Conservation (phyloP, 2,888 invertebrate genomes). For the Chrysopilus asiliformis region DNA sequence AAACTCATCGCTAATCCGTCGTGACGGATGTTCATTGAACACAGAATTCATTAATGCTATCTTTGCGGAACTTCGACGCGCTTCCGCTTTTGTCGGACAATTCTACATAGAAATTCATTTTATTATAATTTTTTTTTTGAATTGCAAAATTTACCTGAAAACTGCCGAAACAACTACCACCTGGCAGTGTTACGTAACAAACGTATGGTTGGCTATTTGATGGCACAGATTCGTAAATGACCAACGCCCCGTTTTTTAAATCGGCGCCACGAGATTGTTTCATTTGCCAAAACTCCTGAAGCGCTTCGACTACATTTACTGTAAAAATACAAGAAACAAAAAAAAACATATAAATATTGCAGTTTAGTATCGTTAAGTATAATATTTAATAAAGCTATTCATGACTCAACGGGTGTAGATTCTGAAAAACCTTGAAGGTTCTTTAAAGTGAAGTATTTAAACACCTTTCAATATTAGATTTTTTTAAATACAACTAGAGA, state of each 20-base stretch:
- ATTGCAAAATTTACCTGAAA: constrained; percentile 54
- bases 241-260: constrained; percentile 74
- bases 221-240: constrained; percentile 90
- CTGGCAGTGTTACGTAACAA: constrained; percentile 87
- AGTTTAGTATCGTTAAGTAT: not conserved
- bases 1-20: constrained; percentile 85
- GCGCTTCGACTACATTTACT: constrained; percentile 91
- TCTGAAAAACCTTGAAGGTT: no score
- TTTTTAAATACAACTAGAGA: no score
- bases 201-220: constrained; percentile 84
- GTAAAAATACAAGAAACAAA: constrained; percentile 24
- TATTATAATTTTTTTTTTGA: not conserved
- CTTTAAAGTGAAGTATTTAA: no score
- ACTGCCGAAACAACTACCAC: constrained; percentile 91
- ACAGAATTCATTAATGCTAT: constrained; percentile 95
- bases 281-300: constrained; percentile 97
- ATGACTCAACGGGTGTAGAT: no score
- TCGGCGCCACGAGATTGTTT: constrained; percentile 80
- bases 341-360: constrained; percentile 2
- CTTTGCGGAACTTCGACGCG: constrained; percentile 85
- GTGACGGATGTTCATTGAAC: constrained; percentile 88
- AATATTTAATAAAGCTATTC: no score
- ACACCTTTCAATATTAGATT: no score
- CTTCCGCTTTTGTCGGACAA: constrained; percentile 90
- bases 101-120: constrained; percentile 43